phyloP scores from a whole-genome alignment of 2,888 invertebrate species.

The Xylocampa areola region DNA sequence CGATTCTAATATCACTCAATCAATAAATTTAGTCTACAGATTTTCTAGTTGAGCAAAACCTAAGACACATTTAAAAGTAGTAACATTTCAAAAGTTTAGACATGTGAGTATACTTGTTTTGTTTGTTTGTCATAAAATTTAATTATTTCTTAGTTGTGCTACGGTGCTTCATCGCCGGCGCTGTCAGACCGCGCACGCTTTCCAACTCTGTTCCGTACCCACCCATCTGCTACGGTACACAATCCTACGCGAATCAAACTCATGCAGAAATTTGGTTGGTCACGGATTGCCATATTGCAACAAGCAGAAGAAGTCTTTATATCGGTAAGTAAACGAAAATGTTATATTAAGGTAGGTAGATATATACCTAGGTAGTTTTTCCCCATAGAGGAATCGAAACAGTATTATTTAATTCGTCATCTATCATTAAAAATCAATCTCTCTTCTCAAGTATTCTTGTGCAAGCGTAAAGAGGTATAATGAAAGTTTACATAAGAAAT shows the following conservation, averaged over 20 bases:
- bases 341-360: neutral
- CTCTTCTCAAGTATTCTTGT: conserved; percentile 9
- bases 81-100: too few relatives aligned
- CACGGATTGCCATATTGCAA: conserved; percentile 98
- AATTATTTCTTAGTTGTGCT: conserved; percentile 93
- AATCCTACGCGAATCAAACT: conserved; percentile 99
- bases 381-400: too few relatives aligned
- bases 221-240: conserved; percentile 99
- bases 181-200: conserved; percentile 98
- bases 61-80: too few relatives aligned
- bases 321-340: conserved; percentile 90
- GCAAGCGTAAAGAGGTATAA: conserved; percentile 51
- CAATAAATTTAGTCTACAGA: too few relatives aligned
- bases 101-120: neutral
- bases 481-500: conserved; percentile 68
- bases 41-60: too few relatives aligned
- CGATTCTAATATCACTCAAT: too few relatives aligned
- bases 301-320: conserved; percentile 99
- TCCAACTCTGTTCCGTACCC: conserved; percentile 99
- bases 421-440: conserved; percentile 6
- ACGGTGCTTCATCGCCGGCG: conserved; percentile 99
- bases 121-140: neutral
- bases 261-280: conserved; percentile 99
- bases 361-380: too few relatives aligned
- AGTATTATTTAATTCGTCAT: neutral